Base-by-base conservation (phyloP, 2,797 vertebrate genomes). In the Todus mexicanus region DNA sequence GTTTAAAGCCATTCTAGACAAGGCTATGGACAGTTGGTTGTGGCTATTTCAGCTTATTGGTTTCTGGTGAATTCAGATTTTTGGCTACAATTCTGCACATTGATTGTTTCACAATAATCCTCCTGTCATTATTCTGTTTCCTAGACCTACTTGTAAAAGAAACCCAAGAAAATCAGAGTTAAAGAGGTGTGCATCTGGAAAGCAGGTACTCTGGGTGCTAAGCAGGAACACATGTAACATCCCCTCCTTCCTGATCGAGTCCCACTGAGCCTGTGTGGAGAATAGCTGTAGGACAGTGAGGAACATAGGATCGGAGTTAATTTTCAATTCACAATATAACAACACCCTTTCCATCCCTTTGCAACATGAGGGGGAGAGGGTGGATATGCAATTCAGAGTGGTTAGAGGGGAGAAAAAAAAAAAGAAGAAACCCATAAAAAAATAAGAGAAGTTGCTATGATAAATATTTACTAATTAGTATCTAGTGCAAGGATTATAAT, bases 1-100 rank as follows among this genome's bases (percentile, higher is more conserved):
- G 97, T 98, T 98, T 88, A 97, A 96, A 97, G 97, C 97, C 97
- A 97, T 98, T 97, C 96, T 96, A 97, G 94, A 97, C 95, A 95
- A 97, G 94, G 96, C 97, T 97, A 71, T 98, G 97, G 97, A 96
- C 93, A 91, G 96, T 92, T 94, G 91, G 93, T 97, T 97, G 95
- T 97, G 97, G 97, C 96, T 97, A 85, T 95, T 96, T 97, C 96
- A 95, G 93, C 96, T 94, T 84, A 95, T 92, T 96, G 82, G 94
- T 97, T 97, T 97, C 93, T 96, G 95, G 94, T 95, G 94, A 97
- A 94, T 93, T 95, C 86, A 92, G 95, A 96, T 94, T 97, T n/a
- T 97, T 96, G 95, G 96, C 97, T 97, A 96, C 93, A 94, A 86
- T 96, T 94, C 50, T 56, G 33, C 91, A 51, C 91, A 95, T 92